Base-by-base conservation (phyloP, 2,888 invertebrate genomes). In the Drosophila vallismaia region DNA sequence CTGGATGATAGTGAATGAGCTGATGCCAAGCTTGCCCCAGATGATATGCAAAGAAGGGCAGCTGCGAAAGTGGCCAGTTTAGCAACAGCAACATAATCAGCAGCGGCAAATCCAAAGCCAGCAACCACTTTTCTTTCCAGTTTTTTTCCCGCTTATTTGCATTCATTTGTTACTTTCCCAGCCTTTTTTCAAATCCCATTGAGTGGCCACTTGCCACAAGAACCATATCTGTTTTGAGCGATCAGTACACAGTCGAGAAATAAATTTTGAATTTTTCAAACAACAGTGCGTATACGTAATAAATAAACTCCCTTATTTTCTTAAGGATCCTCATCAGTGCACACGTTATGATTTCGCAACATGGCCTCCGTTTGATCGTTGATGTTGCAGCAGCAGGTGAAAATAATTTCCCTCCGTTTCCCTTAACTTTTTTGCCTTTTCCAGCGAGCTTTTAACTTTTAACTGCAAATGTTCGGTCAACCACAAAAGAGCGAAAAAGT, bases 381-480 rank as follows among this genome's bases (percentile, higher is more conserved):
- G 82, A 76, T 76, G 79, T 70, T 74, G 57, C 66, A 46, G 50
- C 28, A 62, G 68, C 71, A 44, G 53, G 26, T 48, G 26, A 48
- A 58, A 40, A 62, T 62, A 24, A 33, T 42, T 59, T 48, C 31
- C 28, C 4, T 46, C 62, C 62, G n/a, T 74, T 74, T 36, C 8
- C 10, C 42, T 19, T n/a, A 38, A 48, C 33, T 49, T 55, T 57
- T 69, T 57, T 36, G 19, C 36, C 29, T 75, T 81, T 75, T 66
- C 60, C 60, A 63, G 62, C 52, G 70, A 59, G 71, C 74, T 82
- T 80, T 82, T 74, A 82, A 86, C 86, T 83, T 86, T 70, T 83
- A 74, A 80, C 82, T 83, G 77, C 80, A 75, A 70, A 77, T 64
- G 64, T 64, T 64, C 75, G 86, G 80, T 85, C 85, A 85, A 85